Evolutionary conservation across 2,113 vertebrate species (phyloP).

Genomic region (Hiodon tergisus): DNA sequence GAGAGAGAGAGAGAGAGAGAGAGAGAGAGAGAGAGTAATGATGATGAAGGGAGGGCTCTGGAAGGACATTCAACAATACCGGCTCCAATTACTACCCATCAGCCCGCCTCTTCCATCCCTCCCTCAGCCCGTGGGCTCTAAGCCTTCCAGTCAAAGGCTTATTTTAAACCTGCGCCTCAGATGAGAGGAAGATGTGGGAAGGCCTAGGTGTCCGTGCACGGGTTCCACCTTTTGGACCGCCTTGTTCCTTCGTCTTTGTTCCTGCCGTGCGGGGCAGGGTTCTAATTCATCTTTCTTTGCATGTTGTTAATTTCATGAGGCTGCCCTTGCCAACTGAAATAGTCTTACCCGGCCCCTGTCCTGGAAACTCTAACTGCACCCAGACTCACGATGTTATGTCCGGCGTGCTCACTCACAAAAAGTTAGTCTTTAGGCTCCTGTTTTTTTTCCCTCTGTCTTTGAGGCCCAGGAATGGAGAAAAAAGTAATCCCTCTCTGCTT

Average conservation of each 20-base stretch:
- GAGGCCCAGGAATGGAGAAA: conserved; percentile 33
- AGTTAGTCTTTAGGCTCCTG: conserved; percentile 53
- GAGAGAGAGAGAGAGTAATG: background rate
- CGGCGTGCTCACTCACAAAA: conserved; percentile 51
- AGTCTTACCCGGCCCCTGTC: conserved; percentile 2
- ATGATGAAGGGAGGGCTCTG: conserved; percentile 9
- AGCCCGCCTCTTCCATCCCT: background rate
- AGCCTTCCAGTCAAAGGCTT: background rate
- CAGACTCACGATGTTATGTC: conserved; percentile 29
- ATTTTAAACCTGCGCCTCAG: conserved; percentile 9
- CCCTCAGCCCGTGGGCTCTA: background rate
- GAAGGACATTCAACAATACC: conserved; percentile 12
- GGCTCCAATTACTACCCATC: background rate
- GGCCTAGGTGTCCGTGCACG: background rate
- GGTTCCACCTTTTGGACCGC: too few relatives aligned
- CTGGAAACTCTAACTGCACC: conserved; percentile 16
- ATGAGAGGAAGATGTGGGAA: conserved; percentile 11
- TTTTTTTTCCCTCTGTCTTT: conserved; percentile 44
- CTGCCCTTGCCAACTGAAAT: conserved; percentile 31
- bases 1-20: too few relatives aligned
- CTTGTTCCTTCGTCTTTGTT: background rate
- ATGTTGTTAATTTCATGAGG: conserved; percentile 15
- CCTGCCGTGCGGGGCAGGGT: background rate
- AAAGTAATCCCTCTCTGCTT: conserved; percentile 49
- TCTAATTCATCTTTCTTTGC: conserved; percentile 27